Evolutionary conservation across 2,888 invertebrate genomes (phyloP), one percentile per base, ranked within the genome.

Genomic region (Smittia sp.): DNA sequence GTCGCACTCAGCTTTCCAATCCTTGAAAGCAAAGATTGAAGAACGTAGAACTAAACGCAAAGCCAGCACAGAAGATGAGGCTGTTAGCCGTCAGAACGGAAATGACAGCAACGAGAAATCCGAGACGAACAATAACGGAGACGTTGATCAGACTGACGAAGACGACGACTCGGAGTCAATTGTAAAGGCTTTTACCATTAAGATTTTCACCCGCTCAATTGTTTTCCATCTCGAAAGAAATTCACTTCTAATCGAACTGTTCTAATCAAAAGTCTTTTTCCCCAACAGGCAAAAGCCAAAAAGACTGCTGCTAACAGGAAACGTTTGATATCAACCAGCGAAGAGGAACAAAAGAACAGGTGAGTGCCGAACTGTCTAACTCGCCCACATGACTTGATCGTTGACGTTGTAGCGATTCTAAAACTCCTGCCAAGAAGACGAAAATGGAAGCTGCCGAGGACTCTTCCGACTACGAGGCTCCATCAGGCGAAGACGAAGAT

Each of bases 291-390:
- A 20, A 52, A 52, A 52, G 27, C 41, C 32, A 41, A 69, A 18
- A 70, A 39, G 22, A 11, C 15, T 9, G 15, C 38, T 11, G n/a
- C 46, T 27, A 73, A 73, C 6, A 15, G 73, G 7, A 73, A 73
- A 20, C 63, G 73, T 39, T 39, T 73, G 6, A 11, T 73, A 24
- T 73, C 73, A 32, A 73, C 62, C 11, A 73, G 73, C 20, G 73
- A 73, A 1, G 62, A 62, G 20, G 70, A 54, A 58, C 25, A 70
- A 38, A 18, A 52, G 3, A 38, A 73, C 20, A 27, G 20, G 39
- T 58, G 15, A 58, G 18, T 3, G 15, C 9, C 52, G 18, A 58
- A 58, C 20, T 58, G 24, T 39, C 39, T 9, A 13, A 39, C 7
- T 13, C 39, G 39, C 13, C 39, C 7, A 7, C 39, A 58, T 15